Base-by-base conservation (phyloP, 2,888 invertebrate species). In the Orthosia incerta region DNA sequence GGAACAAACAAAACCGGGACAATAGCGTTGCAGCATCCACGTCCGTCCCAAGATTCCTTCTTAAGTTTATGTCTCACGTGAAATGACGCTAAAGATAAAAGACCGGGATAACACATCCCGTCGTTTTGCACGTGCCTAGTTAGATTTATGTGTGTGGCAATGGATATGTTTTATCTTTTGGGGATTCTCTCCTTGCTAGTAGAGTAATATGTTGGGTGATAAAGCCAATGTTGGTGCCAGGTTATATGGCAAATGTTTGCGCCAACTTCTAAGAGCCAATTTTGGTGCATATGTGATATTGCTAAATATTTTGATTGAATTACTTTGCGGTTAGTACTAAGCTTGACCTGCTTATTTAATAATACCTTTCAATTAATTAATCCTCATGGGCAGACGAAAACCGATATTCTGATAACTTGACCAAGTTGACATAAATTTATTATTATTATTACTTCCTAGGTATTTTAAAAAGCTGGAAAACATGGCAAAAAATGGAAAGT, bases 61-160 rank as follows among this genome's bases (percentile, higher is more conserved):
- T 83, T 75, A 86, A 90, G 80, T 89, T 89, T 89, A 87, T 79
- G 72, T 84, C 84, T 82, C 82, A 79, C 83, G 85, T 87, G 86
- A 81, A 87, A 86, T 83, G 86, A 77, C 79, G 82, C 79, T 86
- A 77, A 86, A 87, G 86, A 87, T 87, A 86, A 88, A 88, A 88
- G 84, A 76, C 76, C 72, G 74, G 82, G 85, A 87, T 87, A 86
- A 85, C 84, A 86, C 81, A 85, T 79, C 80, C 77, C 78, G 81
- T 75, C 73, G 76, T 82, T 85, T 80, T 75, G 83, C 77, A 84
- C 85, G 85, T 86, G 78, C 78, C 82, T 76, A 69, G 81, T 71
- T 65, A 72, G 76, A 82, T 86, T 85, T 85, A 87, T 87, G 71
- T 82, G 69, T 74, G 82, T 79, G 69, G 73, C 76, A 71, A 86